phyloP scores from a whole-genome alignment of 2,113 vertebrate genomes.

The Poeciliopsis retropinna region DNA sequence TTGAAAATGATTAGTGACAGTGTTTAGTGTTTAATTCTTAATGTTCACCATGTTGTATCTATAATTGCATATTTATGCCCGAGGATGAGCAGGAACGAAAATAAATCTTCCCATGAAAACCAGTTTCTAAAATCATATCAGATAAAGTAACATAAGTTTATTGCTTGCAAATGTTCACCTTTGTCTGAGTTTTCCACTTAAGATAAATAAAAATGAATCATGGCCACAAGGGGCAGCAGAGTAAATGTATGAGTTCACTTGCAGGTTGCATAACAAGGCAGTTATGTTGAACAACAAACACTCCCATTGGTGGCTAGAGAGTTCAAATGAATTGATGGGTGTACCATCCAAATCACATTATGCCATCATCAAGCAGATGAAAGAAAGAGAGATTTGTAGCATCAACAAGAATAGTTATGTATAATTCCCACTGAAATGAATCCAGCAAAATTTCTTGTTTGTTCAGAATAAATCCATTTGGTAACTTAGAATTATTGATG shows the following conservation, averaged over 20 bases:
- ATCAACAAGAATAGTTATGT: background rate
- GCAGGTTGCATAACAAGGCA: conserved; percentile 56
- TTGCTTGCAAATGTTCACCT: too few relatives aligned
- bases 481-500: conserved; percentile 16
- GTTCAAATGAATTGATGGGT: conserved; percentile 43
- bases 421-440: background rate
- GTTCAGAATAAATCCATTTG: too few relatives aligned
- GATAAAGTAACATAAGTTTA: too few relatives aligned
- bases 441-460: too few relatives aligned
- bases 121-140: too few relatives aligned
- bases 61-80: too few relatives aligned
- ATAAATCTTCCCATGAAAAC: too few relatives aligned
- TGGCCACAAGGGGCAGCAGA: conserved; percentile 31
- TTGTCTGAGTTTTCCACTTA: too few relatives aligned
- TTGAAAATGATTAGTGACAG: too few relatives aligned
- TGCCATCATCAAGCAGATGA: background rate
- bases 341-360: conserved; percentile 10
- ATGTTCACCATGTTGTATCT: too few relatives aligned
- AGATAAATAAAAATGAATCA: conserved; percentile 67
- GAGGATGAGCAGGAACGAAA: too few relatives aligned
- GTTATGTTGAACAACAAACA: conserved; percentile 70
- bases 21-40: too few relatives aligned
- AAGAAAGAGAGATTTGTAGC: background rate
- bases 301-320: conserved; percentile 19
- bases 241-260: conserved; percentile 50